phyloP scores from a whole-genome alignment of 2,888 invertebrate genomes.

The Polia nebulosa region DNA sequence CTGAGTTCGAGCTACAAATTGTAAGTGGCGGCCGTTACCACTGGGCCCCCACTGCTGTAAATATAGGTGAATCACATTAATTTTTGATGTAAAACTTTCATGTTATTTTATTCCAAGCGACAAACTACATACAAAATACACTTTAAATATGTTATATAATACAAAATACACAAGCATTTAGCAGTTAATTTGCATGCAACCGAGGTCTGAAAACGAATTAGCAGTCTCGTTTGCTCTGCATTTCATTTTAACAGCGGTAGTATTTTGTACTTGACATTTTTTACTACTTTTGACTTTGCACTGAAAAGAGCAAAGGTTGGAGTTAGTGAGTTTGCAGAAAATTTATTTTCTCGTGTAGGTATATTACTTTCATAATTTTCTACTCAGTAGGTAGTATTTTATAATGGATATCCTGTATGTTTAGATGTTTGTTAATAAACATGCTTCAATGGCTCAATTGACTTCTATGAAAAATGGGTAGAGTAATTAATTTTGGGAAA shows the following conservation, averaged over 20 bases:
- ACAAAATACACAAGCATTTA: slow-evolving; percentile 22
- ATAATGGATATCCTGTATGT: too few species aligned
- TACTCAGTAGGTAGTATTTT: too few species aligned
- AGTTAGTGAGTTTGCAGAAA: neutral
- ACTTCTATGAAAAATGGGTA: too few species aligned
- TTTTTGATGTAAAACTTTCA: neutral
- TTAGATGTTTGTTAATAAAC: too few species aligned
- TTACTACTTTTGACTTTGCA: too few species aligned
- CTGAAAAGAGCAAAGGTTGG: neutral
- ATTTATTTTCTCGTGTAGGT: neutral
- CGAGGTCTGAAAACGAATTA: slow-evolving; percentile 19
- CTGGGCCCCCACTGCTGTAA: too few species aligned
- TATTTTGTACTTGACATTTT: neutral
- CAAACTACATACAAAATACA: neutral
- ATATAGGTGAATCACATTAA: neutral
- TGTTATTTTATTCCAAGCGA: neutral
- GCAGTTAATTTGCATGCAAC: slow-evolving; percentile 21
- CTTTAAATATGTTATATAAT: neutral
- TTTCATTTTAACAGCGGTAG: slow-evolving; percentile 8
- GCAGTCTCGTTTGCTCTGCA: slow-evolving; percentile 1
- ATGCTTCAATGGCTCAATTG: too few species aligned
- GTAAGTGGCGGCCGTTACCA: too few species aligned
- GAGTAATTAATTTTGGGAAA: too few species aligned
- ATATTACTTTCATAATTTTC: too few species aligned
- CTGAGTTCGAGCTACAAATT: too few species aligned